Evolutionary conservation across 2,888 invertebrate genomes (phyloP), one percentile per base, ranked within the genome.

Genomic region (Orthosia gothica): DNA sequence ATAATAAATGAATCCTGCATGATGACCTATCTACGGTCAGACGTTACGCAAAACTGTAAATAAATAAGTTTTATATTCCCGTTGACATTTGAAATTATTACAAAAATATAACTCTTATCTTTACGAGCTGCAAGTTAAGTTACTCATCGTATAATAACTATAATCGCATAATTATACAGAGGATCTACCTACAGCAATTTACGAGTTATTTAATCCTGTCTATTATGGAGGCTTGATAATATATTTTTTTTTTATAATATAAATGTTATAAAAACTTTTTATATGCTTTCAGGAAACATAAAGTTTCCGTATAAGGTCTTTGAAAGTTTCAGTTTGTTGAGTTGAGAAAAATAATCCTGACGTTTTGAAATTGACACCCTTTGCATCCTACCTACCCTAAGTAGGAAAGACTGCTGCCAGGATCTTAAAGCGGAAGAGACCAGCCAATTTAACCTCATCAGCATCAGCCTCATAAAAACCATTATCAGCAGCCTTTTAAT

Each of bases 61-160:
- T 52, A 26, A 65, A 54, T 52, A 26, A 26, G 13, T 61, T 67
- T 74, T 74, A 76, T 72, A 63, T 59, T 64, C 64, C 26, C n/a
- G 72, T 77, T 78, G 80, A 78, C 79, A 82, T 80, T 82, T 82
- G 20, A 47, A 82, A 68, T 67, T 23, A 54, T 77, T 26, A 45
- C 63, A 49, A 52, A 54, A 64, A 52, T 67, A 64, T 49, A 61
- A 9, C 18, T 12, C 5, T n/a, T 47, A 77, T 64, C 32, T 68
- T 64, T 71, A 71, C 47, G 72, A 71, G 47, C 7, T 26, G 49
- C n/a, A 45, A 55, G 40, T 26, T 57, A 47, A 18, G 12, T 26
- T 59, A 67, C 18, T 45, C 59, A 54, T 59, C 57, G 58, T 18
- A 62, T 57, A 68, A 72, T 72, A 78, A 66, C 65, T 73, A 82